phyloP scores from a whole-genome alignment of 2,888 invertebrate species.

The Lamellibrachia columna region DNA sequence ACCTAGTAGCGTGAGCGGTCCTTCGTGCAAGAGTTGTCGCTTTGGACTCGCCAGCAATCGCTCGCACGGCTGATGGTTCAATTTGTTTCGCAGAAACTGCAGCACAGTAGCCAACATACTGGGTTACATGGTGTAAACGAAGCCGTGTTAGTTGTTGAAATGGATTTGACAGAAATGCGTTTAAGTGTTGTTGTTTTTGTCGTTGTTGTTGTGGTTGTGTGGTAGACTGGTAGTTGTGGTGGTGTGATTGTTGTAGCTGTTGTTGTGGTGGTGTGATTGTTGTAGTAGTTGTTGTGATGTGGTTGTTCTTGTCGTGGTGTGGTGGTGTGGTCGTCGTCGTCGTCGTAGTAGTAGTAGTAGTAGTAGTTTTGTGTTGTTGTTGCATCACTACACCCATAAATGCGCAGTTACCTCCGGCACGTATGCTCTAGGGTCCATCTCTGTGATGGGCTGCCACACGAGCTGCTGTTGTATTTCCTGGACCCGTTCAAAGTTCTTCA shows the following conservation, averaged over 20 bases:
- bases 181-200: neutral
- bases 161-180: neutral
- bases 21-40: conserved; percentile 68
- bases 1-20: conserved; percentile 68
- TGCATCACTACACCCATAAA: neutral
- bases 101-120: conserved; percentile 38
- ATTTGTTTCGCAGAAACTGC: conserved; percentile 70
- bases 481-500: conserved; percentile 74
- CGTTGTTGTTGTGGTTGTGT: neutral
- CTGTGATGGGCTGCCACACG: conserved; percentile 73
- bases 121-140: neutral
- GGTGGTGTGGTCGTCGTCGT: neutral
- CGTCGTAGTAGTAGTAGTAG: too few relatives aligned
- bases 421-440: conserved; percentile 71
- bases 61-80: conserved; percentile 74
- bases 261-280: neutral
- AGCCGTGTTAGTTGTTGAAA: neutral
- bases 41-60: conserved; percentile 70
- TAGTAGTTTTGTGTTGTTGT: neutral
- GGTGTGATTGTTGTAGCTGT: neutral
- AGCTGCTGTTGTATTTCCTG: conserved; percentile 73
- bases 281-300: neutral
- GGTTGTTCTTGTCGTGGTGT: neutral
- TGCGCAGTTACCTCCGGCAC: conserved; percentile 68
- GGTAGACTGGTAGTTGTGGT: neutral